Percentiles rank a stretch among this genome's conserved stretches.
Evolutionary conservation across 2,797 vertebrate genomes (phyloP).

Genomic region (Anguilla marmorata): DNA sequence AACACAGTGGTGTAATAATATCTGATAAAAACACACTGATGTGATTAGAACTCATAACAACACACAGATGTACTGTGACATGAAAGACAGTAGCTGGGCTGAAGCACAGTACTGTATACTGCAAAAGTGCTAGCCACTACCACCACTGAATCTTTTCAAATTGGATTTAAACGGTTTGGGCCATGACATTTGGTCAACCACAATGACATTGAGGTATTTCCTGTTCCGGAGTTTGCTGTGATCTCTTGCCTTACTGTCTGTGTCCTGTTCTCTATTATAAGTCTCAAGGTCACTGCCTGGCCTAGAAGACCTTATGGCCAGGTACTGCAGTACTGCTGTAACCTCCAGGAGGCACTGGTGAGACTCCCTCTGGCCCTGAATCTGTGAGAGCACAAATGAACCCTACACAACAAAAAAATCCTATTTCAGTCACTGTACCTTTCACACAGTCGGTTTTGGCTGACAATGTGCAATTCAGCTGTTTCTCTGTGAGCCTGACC

Average conservation of each 20-base stretch:
- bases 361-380: slow-evolving; percentile 86
- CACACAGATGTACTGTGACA: not conserved
- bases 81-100: too few relatives aligned
- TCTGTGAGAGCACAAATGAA: slow-evolving; percentile 85
- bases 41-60: not conserved
- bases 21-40: too few relatives aligned
- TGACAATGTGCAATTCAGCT: not conserved
- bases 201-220: not conserved
- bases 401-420: slow-evolving; percentile 65
- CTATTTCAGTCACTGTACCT: not conserved
- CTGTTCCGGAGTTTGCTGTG: not conserved
- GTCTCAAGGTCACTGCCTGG: slow-evolving; percentile 91
- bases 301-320: slow-evolving; percentile 88
- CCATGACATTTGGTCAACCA: slow-evolving; percentile 13
- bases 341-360: slow-evolving; percentile 90
- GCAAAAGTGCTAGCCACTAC: not conserved
- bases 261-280: slow-evolving; percentile 69
- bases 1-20: too few relatives aligned
- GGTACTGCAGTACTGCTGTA: slow-evolving; percentile 80
- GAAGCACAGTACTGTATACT: too few relatives aligned
- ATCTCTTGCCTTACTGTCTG: not conserved
- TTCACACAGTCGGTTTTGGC: not conserved
- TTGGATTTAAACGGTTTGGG: too few relatives aligned
- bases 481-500: slow-evolving; percentile 62
- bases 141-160: not conserved